These are phyloP conservation scores for Torymus tubicola DNA, from an alignment of 2,888 invertebrate genomes.

Conservation along the genomic window DNA sequence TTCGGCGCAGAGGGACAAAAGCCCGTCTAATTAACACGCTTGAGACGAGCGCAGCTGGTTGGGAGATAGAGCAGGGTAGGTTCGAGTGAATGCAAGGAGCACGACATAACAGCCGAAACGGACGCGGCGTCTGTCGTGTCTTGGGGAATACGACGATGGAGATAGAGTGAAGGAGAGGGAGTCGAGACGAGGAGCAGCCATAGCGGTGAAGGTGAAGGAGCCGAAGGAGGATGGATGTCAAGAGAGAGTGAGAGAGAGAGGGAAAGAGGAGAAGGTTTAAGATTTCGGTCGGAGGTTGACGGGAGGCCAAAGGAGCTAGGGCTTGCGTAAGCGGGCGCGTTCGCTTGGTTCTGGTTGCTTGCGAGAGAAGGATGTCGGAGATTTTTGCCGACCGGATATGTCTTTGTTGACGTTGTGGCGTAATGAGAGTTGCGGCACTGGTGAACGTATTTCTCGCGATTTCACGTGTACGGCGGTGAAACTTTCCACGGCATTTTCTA, in stretches of 20 bases:
- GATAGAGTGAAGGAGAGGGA: not conserved
- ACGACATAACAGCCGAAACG: slow-evolving; percentile 51
- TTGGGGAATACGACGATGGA: not conserved
- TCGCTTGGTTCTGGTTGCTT: too few species aligned
- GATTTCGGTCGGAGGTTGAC: too few species aligned
- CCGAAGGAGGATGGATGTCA: too few species aligned
- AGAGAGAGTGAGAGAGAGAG: too few species aligned
- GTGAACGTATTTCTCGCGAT: too few species aligned
- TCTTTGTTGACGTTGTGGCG: slow-evolving; percentile 56
- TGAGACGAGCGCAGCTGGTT: slow-evolving; percentile 64
- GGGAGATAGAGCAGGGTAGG: slow-evolving; percentile 4
- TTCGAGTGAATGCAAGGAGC: slow-evolving; percentile 23
- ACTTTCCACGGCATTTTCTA: too few species aligned
- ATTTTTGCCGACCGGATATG: slow-evolving; percentile 54
- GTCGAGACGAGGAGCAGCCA: not conserved
- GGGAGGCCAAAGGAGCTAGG: too few species aligned
- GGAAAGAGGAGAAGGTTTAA: too few species aligned
- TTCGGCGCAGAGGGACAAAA: slow-evolving; percentile 69
- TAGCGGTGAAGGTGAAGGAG: too few species aligned
- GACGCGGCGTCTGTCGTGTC: slow-evolving; percentile 9
- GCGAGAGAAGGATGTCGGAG: slow-evolving; percentile 19
- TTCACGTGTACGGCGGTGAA: too few species aligned
- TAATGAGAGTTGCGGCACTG: too few species aligned
- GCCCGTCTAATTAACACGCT: slow-evolving; percentile 74
- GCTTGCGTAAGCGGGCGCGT: too few species aligned